Percentiles rank a stretch among this genome's conserved stretches.
Evolutionary conservation across 2,888 invertebrate genomes (phyloP).

Genomic region (Digitonthophagus gazella): DNA sequence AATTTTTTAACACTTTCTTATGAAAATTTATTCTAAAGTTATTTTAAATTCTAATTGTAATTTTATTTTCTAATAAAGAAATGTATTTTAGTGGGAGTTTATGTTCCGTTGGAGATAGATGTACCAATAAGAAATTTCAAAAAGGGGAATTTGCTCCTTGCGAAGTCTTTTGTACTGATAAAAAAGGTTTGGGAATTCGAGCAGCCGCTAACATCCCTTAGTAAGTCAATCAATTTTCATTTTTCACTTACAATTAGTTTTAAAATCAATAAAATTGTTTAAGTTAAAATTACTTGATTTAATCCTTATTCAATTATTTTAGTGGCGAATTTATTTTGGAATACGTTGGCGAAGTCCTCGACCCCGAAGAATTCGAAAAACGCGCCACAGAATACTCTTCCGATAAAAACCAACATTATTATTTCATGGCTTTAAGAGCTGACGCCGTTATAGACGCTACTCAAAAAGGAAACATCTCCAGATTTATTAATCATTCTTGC

Average conservation of each 20-base stretch:
- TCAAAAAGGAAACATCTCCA: slow-evolving; percentile 85
- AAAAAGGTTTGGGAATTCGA: slow-evolving; percentile 93
- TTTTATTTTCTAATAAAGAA: too few relatives aligned
- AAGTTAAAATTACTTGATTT: neutral
- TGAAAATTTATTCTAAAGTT: too few relatives aligned
- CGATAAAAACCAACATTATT: slow-evolving; percentile 89
- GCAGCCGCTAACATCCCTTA: slow-evolving; percentile 68
- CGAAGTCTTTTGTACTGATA: slow-evolving; percentile 86
- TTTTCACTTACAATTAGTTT: neutral
- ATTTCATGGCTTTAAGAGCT: slow-evolving; percentile 94
- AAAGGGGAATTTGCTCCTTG: slow-evolving; percentile 80
- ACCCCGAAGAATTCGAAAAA: slow-evolving; percentile 84
- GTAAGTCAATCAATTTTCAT: slow-evolving; percentile 56
- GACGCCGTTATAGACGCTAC: slow-evolving; percentile 97
- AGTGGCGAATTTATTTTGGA: slow-evolving; percentile 96
- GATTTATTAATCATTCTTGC: slow-evolving; percentile 99
- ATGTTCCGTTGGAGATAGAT: slow-evolving; percentile 85
- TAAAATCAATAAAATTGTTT: slow-evolving; percentile 15
- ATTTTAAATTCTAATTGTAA: too few relatives aligned
- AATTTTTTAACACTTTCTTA: too few relatives aligned
- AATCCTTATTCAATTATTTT: slow-evolving; percentile 35
- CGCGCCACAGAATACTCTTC: slow-evolving; percentile 87
- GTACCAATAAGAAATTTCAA: slow-evolving; percentile 94
- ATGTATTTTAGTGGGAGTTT: slow-evolving; percentile 82
- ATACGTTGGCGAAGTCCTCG: slow-evolving; percentile 96